Percentiles rank a stretch among this genome's conserved stretches.
Conservation (phyloP, 2,113 vertebrate species). For the Bagarius yarrelli region DNA sequence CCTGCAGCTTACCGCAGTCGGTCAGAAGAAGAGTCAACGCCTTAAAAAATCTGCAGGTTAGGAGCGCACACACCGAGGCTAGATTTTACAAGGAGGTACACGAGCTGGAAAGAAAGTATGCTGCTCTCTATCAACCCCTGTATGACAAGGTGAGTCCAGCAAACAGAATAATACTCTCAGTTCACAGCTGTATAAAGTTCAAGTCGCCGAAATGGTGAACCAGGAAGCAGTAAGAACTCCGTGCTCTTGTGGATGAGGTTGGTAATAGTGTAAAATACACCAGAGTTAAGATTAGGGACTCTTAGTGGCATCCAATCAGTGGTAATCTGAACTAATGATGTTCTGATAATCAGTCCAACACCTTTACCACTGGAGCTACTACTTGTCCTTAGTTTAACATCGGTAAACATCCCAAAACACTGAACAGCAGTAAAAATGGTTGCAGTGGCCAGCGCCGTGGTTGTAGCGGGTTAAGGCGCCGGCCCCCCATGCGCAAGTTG, state of each 20-base stretch:
- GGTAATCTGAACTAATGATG: too few relatives aligned
- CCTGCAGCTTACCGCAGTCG: constrained; percentile 74
- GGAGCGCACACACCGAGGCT: constrained; percentile 82
- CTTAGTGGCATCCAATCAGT: too few relatives aligned
- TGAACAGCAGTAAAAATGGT: too few relatives aligned
- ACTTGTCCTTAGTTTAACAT: too few relatives aligned
- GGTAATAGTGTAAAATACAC: not conserved
- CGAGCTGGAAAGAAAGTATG: constrained; percentile 82
- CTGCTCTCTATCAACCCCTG: constrained; percentile 79
- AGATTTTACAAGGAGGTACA: constrained; percentile 88
- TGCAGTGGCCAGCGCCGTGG: too few relatives aligned
- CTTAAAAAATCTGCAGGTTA: constrained; percentile 82
- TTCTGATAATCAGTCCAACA: too few relatives aligned
- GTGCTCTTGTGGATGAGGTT: not conserved
- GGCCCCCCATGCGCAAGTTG: too few relatives aligned
- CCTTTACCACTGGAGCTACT: too few relatives aligned
- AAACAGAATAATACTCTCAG: not conserved
- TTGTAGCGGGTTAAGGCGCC: too few relatives aligned
- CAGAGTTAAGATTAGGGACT: too few relatives aligned
- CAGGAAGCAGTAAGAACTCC: not conserved
- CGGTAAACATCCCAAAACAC: too few relatives aligned
- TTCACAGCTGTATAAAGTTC: not conserved
- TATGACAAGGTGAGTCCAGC: constrained; percentile 77
- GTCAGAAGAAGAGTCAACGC: constrained; percentile 82
- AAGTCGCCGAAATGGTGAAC: not conserved